phyloP scores from a whole-genome alignment of 2,113 vertebrate species.

The Circaetus gallicus region DNA sequence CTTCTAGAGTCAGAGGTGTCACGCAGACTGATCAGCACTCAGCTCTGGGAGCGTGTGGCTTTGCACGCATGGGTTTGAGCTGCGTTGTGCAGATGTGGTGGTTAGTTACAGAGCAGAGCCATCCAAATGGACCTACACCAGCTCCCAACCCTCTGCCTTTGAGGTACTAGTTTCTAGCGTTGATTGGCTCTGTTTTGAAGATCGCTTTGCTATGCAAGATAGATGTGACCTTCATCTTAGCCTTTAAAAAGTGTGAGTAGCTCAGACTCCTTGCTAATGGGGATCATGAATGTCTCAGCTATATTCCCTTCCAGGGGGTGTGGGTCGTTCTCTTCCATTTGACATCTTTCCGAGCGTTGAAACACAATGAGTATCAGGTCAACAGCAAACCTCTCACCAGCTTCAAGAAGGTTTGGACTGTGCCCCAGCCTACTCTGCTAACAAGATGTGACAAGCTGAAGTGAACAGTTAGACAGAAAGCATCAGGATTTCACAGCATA shows the following conservation, averaged over 20 bases:
- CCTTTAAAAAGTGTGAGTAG: not conserved
- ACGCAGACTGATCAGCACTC: not conserved
- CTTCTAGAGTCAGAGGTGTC: not conserved
- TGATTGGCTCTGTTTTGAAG: not conserved
- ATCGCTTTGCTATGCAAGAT: not conserved
- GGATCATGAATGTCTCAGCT: not conserved
- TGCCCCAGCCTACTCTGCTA: not conserved
- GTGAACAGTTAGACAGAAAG: not conserved
- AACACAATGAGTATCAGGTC: not conserved
- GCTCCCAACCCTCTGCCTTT: not conserved
- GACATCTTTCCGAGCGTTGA: not conserved
- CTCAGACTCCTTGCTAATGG: not conserved
- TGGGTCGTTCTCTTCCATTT: not conserved
- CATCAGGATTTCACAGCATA: not conserved
- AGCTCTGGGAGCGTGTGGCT: not conserved
- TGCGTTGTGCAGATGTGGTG: accelerated
- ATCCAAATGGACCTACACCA: accelerated
- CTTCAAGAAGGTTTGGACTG: not conserved
- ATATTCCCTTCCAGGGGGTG: not conserved
- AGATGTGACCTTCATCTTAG: not conserved
- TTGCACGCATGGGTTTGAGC: not conserved
- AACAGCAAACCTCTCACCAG: not conserved
- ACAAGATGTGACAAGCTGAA: not conserved
- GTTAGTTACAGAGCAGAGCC: not conserved
- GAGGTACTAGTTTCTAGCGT: too few species aligned